Evolutionary conservation across 2,797 vertebrate species (phyloP).

Genomic region (Tympanoctomys barrerae): DNA sequence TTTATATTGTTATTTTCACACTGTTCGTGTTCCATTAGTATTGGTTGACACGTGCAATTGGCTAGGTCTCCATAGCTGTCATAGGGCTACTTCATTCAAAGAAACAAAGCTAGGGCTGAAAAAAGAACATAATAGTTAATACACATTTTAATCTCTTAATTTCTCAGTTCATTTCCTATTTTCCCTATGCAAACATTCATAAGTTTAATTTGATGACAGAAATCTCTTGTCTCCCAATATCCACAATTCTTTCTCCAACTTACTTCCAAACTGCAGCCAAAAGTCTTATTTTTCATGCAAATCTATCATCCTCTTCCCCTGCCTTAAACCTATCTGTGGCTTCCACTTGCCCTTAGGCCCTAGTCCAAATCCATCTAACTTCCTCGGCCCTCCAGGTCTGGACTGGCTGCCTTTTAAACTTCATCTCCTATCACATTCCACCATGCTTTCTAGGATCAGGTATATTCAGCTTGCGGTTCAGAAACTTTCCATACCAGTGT

Average conservation of each 20-base stretch:
- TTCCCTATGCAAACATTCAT: conserved; percentile 76
- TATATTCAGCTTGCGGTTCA: neutral
- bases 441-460: neutral
- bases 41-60: neutral
- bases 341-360: conserved; percentile 63
- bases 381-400: neutral
- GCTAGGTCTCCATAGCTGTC: neutral
- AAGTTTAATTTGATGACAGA: conserved; percentile 48
- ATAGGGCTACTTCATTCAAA: neutral
- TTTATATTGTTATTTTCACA: conserved; percentile 28
- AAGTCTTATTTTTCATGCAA: conserved; percentile 74
- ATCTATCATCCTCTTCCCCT: conserved; percentile 67
- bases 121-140: conserved; percentile 55
- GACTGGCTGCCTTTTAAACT: neutral
- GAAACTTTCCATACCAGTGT: neutral
- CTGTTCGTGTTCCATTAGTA: neutral
- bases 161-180: conserved; percentile 61
- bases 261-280: conserved; percentile 65
- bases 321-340: conserved; percentile 42
- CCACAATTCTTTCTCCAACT: neutral
- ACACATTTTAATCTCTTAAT: conserved; percentile 49
- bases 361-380: conserved; percentile 61
- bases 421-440: neutral
- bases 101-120: conserved; percentile 48
- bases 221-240: conserved; percentile 24